Evolutionary conservation across 53 echinoderm and acorn worm genomes (phyloP), one percentile per base, ranked within the genome.

Genomic region (Glandiceps talaboti): DNA sequence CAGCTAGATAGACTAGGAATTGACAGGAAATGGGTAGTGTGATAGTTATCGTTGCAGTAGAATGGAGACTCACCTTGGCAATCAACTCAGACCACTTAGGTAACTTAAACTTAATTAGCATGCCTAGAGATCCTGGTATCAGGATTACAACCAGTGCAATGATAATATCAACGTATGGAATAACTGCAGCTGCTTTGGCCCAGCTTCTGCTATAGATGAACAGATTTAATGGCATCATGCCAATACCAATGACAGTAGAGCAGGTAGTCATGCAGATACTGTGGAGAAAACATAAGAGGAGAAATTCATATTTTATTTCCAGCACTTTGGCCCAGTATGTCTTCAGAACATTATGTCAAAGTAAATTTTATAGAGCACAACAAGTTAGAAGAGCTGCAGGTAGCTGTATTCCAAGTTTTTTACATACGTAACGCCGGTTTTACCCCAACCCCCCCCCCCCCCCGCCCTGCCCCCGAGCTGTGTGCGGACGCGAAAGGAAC

Each of bases 221-320:
- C 25, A 97, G 91, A 75, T 93, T 93, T 14, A 97, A 83, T 1
- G 97, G 97, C 91, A 97, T 89, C 91, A 97, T 87, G 28, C 89
- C 92, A 26, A 93, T 84, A 27, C 85, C 85, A 28, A 82, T 25
- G 0, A 78, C 26, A 0, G 82, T 82, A 6, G 85, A 89, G 29
- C 81, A 1, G 30, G 89, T 80, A 1, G 89, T 89, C 89, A 89
- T 89, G 75, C 82, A 82, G 81, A 89, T 82, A 32, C 89, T 89
- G 80, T 26, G 26, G 80, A 25, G 25, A 26, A 28, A 32, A 31
- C 28, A 77, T n/a, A n/a, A n/a, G n/a, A n/a, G n/a, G n/a, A n/a
- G n/a, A n/a, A n/a, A n/a, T n/a, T n/a, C n/a, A n/a, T n/a, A n/a
- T n/a, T n/a, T n/a, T n/a, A n/a, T n/a, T n/a, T n/a, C n/a, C n/a